Evolutionary conservation across 2,797 vertebrate species (phyloP).

Genomic region (Anguilla anguilla): DNA sequence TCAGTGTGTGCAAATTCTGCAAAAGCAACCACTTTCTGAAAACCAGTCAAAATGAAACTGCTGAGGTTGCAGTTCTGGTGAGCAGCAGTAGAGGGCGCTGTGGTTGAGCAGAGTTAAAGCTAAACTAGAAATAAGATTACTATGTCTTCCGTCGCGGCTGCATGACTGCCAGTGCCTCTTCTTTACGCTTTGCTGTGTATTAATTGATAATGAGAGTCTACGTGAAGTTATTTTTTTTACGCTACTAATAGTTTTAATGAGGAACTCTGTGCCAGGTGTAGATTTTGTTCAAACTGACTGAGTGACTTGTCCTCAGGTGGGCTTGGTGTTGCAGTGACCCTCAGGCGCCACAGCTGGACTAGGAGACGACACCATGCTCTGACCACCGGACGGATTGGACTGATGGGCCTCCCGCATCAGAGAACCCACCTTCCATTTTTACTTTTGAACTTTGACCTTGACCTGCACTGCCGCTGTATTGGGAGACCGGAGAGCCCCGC

Average conservation of each 20-base stretch:
- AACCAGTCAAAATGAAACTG: not conserved
- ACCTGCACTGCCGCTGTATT: slow-evolving; percentile 77
- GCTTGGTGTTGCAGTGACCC: slow-evolving; percentile 93
- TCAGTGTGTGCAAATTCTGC: not conserved
- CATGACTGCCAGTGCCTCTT: not conserved
- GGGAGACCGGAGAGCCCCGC: slow-evolving; percentile 54
- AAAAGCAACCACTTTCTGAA: slow-evolving; percentile 14
- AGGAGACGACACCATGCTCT: slow-evolving; percentile 65
- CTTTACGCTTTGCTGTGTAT: not conserved
- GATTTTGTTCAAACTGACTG: not conserved
- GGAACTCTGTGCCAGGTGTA: not conserved
- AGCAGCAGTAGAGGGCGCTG: not conserved
- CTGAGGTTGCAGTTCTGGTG: slow-evolving; percentile 5
- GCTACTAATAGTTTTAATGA: not conserved
- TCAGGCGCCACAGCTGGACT: slow-evolving; percentile 61
- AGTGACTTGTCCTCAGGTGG: slow-evolving; percentile 75
- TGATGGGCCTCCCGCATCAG: slow-evolving; percentile 68
- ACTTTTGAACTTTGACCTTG: slow-evolving; percentile 67
- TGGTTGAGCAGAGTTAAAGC: not conserved
- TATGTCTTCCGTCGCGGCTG: not conserved
- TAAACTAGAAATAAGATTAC: not conserved
- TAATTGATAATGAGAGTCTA: not conserved
- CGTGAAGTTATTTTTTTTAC: not conserved
- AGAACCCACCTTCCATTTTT: slow-evolving; percentile 69
- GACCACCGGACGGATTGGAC: slow-evolving; percentile 56